Evolutionary conservation across 2,797 vertebrate genomes (phyloP).

Genomic region (Phalloptychus januarius): DNA sequence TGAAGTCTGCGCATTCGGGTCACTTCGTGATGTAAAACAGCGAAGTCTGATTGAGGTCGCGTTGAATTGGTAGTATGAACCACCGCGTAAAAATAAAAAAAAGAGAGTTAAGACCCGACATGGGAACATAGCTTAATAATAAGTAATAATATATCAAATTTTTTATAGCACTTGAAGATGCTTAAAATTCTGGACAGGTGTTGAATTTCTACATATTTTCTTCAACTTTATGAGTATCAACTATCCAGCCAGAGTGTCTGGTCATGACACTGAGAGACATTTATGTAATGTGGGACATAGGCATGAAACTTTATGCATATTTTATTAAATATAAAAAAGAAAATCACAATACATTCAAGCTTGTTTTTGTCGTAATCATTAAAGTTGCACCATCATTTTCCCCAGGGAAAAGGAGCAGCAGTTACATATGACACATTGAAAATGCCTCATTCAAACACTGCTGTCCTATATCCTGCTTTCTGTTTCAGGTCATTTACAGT

Average conservation of each 20-base stretch:
- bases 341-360: neutral
- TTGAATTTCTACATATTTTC: neutral
- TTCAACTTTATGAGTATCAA: neutral
- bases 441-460: neutral
- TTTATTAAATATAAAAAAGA: no score
- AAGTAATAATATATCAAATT: no score
- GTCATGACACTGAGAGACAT: neutral
- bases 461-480: neutral
- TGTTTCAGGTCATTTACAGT: neutral
- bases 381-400: neutral
- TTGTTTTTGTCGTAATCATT: neutral
- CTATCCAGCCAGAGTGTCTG: neutral
- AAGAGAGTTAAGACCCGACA: neutral
- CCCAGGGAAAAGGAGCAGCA: neutral
- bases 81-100: neutral
- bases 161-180: no score
- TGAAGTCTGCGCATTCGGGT: neutral
- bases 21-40: no score
- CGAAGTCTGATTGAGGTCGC: neutral
- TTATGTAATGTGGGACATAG: neutral
- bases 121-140: neutral
- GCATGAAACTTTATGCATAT: neutral
- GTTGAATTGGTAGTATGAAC: neutral
- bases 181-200: neutral
- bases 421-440: neutral